Conservation (phyloP, 2,113 vertebrate species). For the Upupa epops region DNA sequence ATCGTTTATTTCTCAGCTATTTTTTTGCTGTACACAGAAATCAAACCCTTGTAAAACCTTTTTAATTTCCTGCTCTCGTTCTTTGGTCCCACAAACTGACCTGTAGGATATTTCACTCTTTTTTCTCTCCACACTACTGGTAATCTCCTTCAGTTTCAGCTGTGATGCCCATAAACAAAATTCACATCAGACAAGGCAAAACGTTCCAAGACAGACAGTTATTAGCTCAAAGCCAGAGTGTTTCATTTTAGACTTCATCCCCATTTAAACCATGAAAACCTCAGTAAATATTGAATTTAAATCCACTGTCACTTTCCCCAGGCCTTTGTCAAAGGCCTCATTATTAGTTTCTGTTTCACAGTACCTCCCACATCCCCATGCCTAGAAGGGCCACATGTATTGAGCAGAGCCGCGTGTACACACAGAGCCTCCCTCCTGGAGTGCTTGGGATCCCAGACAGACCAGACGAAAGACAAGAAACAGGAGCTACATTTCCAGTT, state of each 20-base stretch:
- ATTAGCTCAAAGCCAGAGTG: slow-evolving; percentile 53
- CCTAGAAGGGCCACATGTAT: not conserved
- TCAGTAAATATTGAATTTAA: slow-evolving; percentile 44
- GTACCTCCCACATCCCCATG: not conserved
- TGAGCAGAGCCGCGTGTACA: not conserved
- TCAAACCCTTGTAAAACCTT: slow-evolving; percentile 51
- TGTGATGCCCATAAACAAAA: slow-evolving; percentile 45
- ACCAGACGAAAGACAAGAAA: not conserved
- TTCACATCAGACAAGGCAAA: not conserved
- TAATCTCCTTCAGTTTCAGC: slow-evolving; percentile 42
- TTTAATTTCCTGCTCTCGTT: slow-evolving; percentile 56
- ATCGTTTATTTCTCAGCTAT: slow-evolving; percentile 27
- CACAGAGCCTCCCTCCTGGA: not conserved
- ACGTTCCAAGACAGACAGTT: slow-evolving; percentile 50
- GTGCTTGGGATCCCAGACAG: not conserved
- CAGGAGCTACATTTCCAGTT: not conserved
- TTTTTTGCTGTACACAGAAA: slow-evolving; percentile 24
- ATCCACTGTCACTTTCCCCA: slow-evolving; percentile 48
- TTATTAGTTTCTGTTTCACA: slow-evolving; percentile 32
- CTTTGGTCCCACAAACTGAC: not conserved
- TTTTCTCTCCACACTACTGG: slow-evolving; percentile 1
- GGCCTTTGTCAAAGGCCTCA: slow-evolving; percentile 20
- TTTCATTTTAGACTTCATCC: slow-evolving; percentile 66
- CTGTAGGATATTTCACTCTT: slow-evolving; percentile 6
- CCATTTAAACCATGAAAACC: slow-evolving; percentile 44